Base-by-base conservation (phyloP, 2,888 invertebrate genomes). In the Teleiodes luculella region DNA sequence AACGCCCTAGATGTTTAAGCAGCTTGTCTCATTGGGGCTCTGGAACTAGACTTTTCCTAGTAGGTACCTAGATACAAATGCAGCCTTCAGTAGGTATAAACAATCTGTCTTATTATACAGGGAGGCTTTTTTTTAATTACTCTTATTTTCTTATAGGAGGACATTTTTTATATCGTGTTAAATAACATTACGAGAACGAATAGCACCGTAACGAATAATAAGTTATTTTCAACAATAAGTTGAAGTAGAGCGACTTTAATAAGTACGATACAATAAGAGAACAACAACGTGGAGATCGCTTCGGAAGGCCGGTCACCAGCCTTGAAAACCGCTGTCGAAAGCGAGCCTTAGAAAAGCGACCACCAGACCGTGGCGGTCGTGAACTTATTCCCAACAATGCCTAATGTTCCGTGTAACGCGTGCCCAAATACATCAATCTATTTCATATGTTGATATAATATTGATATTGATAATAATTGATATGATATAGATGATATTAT, bases 281-380 rank as follows among this genome's bases (percentile, higher is more conserved):
- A 36, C 36, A 2, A 48, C 43, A 52, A 28, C 10, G 45, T 36
- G 45, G n/a, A 52, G n/a, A 14, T 36, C 16, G n/a, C 33, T 24
- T 50, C 14, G 30, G 37, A 50, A 50, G 50, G 50, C 50, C 50
- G 28, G 20, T 20, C 46, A 31, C 31, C 48, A 37, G 78, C 88
- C 88, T 87, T 87, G 86, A 86, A 82, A 67, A 59, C 66, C 63
- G 76, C 71, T 83, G 74, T 80, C 74, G 86, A 81, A 81, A 86
- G 77, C 70, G 65, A 68, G 70, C 77, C 80, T 81, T 83, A 83
- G 86, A 86, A 86, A 86, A 86, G 78, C 68, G 70, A 37, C 59
- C 76, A 67, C 30, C 61, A 67, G 78, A 82, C 75, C 86, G 81
- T 70, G 73, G 66, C 86, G 88, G 72, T 86, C 88, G 79, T 86